Base-by-base conservation (phyloP, 2,888 invertebrate species). In the Euzophera pinguis region DNA sequence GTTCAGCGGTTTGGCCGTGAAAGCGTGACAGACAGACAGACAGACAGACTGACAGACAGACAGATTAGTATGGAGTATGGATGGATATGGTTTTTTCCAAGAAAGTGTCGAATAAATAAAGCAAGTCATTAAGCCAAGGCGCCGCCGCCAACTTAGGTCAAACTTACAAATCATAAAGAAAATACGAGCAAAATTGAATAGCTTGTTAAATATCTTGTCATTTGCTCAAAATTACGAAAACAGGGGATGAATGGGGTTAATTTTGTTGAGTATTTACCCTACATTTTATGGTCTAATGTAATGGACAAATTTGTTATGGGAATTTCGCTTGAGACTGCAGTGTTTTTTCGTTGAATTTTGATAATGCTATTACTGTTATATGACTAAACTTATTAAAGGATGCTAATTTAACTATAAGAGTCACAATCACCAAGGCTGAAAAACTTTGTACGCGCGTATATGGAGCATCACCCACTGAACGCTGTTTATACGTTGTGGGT, bases 241-340 rank as follows among this genome's bases (percentile, higher is more conserved):
- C 29, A 12, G 4, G 29, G 43, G 13, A 43, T 43, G 43, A 43
- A 43, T 43, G 43, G 22, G 43, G 43, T 43, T 43, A 43, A 43
- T 43, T 29, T 13, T 3, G 29, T 29, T 43, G 43, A 43, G 43
- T 43, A 29, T 43, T 12, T 43, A 29, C 29, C 29, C 29, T 29
- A 43, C 29, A 43, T 43, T 27, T 43, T 29, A 29, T 43, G 13
- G 29, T 12, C 29, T 43, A 43, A 43, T 43, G 27, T 43, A 29
- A 27, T 43, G 29, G 43, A 7, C 29, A 27, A 42, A 22, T 43
- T 43, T 13, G 12, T 43, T 27, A 29, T 43, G 43, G 27, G 7
- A 13, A 13, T 43, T 29, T 43, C 13, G 43, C 43, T 27, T 43
- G 43, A 13, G 22, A 27, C 12, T 12, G 3, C 1, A 22, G 13